Percentiles rank a stretch among this genome's conserved stretches.
These are phyloP conservation scores for Tachysurus fulvidraco DNA, from an alignment of 2,113 vertebrate species.

Conservation along the genomic window DNA sequence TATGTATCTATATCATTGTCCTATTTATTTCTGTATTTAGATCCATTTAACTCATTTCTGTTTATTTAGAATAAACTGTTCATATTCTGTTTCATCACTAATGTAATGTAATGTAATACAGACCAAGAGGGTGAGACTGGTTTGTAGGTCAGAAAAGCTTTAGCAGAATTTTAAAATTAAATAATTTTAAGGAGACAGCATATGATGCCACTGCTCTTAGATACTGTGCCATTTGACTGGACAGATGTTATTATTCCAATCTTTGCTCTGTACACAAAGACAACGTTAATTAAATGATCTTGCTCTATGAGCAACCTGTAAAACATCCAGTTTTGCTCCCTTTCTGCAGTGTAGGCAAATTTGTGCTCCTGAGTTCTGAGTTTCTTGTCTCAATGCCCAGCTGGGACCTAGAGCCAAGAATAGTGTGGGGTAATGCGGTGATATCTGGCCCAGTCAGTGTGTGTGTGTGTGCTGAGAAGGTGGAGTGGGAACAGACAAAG, in stretches of 20 bases:
- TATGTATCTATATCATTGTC: not conserved
- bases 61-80: not conserved
- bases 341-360: constrained; percentile 27
- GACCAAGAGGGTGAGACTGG: not conserved
- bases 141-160: not conserved
- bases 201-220: not conserved
- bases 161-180: not conserved
- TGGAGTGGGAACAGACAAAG: constrained; percentile 3
- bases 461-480: not conserved
- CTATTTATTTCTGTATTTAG: not conserved
- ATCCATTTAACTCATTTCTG: not conserved
- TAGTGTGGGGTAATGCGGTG: constrained; percentile 40
- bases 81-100: not conserved
- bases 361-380: constrained; percentile 10
- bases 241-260: not conserved
- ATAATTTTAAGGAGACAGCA: not conserved
- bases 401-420: constrained; percentile 12
- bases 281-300: constrained; percentile 25
- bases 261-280: not conserved
- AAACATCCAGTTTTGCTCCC: constrained; percentile 10
- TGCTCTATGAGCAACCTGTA: not conserved
- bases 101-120: not conserved
- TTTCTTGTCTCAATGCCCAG: constrained; percentile 22
- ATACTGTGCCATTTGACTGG: not conserved
- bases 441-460: constrained; percentile 16